A percentile compares a stretch with the other conserved stretches of the same genome.
These are phyloP conservation scores for Chloebia gouldiae DNA, from an alignment of 2,113 vertebrate genomes.

Conservation along the genomic window DNA sequence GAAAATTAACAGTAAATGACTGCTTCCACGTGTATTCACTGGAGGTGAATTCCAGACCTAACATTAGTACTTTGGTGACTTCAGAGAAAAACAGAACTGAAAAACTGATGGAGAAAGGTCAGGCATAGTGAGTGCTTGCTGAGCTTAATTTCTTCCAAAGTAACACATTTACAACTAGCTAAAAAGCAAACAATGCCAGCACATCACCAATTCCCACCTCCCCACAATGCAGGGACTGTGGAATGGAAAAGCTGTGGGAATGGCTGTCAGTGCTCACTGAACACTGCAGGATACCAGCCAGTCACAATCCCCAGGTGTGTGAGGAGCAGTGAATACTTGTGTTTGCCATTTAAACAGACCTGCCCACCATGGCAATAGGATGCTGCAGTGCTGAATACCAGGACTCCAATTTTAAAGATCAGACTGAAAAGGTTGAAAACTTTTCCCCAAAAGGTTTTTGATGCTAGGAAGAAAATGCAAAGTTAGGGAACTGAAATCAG, in stretches of 20 bases:
- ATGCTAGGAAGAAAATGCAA: neutral
- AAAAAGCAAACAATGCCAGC: neutral
- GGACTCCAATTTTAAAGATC: neutral
- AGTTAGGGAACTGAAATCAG: neutral
- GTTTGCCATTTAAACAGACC: neutral
- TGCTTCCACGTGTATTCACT: neutral
- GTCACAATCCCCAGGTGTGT: neutral
- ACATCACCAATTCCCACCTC: neutral
- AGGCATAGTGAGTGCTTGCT: accelerated
- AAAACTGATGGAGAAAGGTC: neutral
- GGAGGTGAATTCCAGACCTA: neutral
- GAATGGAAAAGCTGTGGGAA: neutral
- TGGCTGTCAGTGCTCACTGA: neutral
- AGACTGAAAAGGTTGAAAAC: neutral
- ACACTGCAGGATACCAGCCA: accelerated
- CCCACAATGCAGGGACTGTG: accelerated
- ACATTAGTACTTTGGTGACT: neutral
- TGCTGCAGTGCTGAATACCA: neutral
- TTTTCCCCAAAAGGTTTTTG: neutral
- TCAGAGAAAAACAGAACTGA: neutral
- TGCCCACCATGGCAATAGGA: neutral
- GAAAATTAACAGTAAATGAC: neutral
- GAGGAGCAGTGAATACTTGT: neutral
- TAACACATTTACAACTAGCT: neutral
- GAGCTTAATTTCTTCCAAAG: neutral